Base-by-base conservation (phyloP, 2,113 vertebrate species). In the Cinclus mexicanus region DNA sequence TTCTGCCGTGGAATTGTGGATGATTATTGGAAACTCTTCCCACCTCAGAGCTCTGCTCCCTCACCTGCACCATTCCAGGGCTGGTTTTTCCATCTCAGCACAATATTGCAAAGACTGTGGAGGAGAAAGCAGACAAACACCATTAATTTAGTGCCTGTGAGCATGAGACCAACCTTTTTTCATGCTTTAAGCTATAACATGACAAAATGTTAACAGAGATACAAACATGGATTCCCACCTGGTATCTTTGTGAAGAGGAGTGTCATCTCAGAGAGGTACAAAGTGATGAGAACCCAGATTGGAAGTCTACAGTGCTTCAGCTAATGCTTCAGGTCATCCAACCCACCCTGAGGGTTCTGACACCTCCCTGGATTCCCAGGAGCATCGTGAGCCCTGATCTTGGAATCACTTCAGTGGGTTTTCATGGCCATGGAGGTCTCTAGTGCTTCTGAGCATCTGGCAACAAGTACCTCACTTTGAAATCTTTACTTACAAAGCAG, bases 51-150 rank as follows among this genome's bases (percentile, higher is more conserved):
- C 25, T 61, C 52, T 84, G 1, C 41, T 64, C 83, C 49, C 56
- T 53, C 20, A 84, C 41, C 2, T 18, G 2, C 10, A 8, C 31
- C 53, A 3, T 15, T 9, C 0, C 0, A 19, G 3, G 9, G 23
- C 9, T 75, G 39, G 11, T 39, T 70, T 65, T 56, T 61, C 21
- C 31, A 3, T 9, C 33, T 47, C 9, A 49, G 25, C 9, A 25
- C 22, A 11, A 18, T 4, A 24, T 57, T 70, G 46, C 7, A 7
- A 41, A 59, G 11, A 4, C 9, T 31, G 0, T 1, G 29, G 28
- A 50, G 21, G 5, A 78, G n/a, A 83, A 87, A 53, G 42, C 12
- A 44, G 41, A 28, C 2, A 86, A 55, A 60, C 3, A 52, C 0
- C 17, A 26, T 12, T 46, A 5, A 55, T 6, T 35, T 22, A 29